Evolutionary conservation across 2,797 vertebrate genomes (phyloP).

Genomic region (Strix occidentalis): DNA sequence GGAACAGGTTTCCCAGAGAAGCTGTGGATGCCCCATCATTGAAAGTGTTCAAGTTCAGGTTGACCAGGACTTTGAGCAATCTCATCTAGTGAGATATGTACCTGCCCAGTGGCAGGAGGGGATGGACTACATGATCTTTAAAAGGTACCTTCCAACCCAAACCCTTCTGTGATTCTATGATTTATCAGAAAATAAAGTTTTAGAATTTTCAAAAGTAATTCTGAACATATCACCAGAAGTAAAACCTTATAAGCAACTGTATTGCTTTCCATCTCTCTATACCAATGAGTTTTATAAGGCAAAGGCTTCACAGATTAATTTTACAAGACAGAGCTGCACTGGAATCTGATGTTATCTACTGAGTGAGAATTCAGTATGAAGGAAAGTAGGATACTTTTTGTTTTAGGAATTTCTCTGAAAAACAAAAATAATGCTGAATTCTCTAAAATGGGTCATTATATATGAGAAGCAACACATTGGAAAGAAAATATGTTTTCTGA

Average conservation of each 20-base stretch:
- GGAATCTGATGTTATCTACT: background rate
- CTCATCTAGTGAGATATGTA: background rate
- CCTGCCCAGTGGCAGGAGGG: background rate
- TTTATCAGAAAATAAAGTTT: background rate
- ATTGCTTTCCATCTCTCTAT: background rate
- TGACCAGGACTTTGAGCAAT: background rate
- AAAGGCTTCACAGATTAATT: background rate
- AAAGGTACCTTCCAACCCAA: background rate
- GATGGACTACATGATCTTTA: background rate
- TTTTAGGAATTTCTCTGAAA: background rate
- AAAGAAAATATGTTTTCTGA: background rate
- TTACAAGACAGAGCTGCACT: background rate
- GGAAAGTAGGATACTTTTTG: background rate
- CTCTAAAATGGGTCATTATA: background rate
- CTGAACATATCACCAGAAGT: background rate
- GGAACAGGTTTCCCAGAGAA: background rate
- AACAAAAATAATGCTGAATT: background rate
- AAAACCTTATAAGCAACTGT: background rate
- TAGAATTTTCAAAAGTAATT: background rate
- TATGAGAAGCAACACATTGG: background rate
- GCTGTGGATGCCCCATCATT: background rate
- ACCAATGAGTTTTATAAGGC: background rate
- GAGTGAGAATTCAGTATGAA: background rate
- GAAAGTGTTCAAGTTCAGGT: background rate
- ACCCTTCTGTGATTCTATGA: background rate